Evolutionary conservation across 2,113 vertebrate genomes (phyloP).

Genomic region (Sylvietta virens): DNA sequence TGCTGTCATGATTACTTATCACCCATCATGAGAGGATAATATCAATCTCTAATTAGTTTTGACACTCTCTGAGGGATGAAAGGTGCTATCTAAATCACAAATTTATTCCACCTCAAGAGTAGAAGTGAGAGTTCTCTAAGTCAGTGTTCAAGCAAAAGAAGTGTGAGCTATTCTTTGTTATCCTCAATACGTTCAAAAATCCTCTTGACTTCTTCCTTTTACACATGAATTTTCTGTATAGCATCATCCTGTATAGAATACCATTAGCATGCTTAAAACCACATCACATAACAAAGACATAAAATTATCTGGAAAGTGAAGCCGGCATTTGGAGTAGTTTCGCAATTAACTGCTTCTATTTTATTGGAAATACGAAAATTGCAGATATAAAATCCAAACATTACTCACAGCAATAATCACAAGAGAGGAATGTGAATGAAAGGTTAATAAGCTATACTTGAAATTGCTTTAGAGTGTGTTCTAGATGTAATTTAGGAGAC

Average conservation of each 20-base stretch:
- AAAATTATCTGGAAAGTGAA: background rate
- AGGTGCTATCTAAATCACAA: background rate
- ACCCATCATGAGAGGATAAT: background rate
- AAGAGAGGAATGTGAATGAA: background rate
- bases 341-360: background rate
- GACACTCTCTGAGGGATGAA: background rate
- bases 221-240: background rate
- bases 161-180: background rate
- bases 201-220: background rate
- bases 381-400: background rate
- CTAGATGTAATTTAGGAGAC: background rate
- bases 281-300: background rate
- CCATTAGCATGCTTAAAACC: background rate
- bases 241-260: background rate
- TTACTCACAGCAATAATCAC: background rate
- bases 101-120: background rate
- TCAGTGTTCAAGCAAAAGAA: background rate
- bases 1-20: background rate
- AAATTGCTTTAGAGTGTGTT: background rate
- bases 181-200: background rate
- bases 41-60: slow-evolving; percentile 14
- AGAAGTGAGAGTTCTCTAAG: background rate
- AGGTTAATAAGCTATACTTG: background rate
- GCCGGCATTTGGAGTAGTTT: background rate
- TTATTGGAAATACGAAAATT: background rate